Conservation (phyloP, 2,888 invertebrate genomes). For the Campopleginae sp. region DNA sequence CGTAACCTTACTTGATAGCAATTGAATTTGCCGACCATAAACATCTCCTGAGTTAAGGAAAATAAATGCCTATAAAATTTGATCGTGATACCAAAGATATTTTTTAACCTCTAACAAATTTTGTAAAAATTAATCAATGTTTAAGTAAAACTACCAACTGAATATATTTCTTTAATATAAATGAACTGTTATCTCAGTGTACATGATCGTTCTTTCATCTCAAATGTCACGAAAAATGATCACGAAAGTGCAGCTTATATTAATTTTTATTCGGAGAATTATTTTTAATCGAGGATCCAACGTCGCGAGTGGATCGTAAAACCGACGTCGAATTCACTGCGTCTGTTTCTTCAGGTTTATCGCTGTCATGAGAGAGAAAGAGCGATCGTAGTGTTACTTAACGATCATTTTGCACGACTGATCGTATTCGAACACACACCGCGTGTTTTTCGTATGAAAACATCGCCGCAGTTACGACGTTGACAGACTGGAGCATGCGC, state of each 20-base stretch:
- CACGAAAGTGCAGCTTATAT: neutral
- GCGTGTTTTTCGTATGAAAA: neutral
- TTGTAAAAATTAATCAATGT: too few species aligned
- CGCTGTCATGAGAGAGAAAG: conserved; percentile 44
- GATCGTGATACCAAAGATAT: too few species aligned
- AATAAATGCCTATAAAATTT: too few species aligned
- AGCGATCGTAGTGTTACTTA: conserved; percentile 45
- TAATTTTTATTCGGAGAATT: neutral
- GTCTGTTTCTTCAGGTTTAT: conserved; percentile 41
- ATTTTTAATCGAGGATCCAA: neutral
- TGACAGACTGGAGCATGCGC: neutral
- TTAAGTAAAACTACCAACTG: too few species aligned
- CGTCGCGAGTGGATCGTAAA: neutral
- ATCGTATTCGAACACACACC: neutral
- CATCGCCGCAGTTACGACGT: neutral
- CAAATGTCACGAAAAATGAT: neutral
- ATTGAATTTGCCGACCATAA: too few species aligned
- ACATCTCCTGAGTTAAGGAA: too few species aligned
- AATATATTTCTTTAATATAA: too few species aligned
- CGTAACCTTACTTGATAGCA: too few species aligned
- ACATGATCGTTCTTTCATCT: neutral
- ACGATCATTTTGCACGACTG: conserved; percentile 25
- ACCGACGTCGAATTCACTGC: conserved; percentile 9
- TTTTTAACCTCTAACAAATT: too few species aligned
- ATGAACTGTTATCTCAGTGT: too few species aligned